Evolutionary conservation across 2,888 invertebrate species (phyloP), one percentile per base, ranked within the genome.

Genomic region (Baccha elongata): DNA sequence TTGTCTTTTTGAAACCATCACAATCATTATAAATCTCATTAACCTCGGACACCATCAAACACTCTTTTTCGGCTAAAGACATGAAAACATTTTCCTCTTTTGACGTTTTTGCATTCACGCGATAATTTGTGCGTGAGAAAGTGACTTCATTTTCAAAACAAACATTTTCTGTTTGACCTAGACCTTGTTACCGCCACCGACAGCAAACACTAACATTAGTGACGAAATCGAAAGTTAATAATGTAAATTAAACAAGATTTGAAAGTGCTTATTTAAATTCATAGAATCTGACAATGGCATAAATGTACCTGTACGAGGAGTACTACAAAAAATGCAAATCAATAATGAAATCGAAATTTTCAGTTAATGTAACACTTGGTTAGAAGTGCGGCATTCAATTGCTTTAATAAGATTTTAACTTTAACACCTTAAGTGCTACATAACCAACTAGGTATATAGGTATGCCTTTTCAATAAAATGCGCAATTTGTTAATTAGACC

Each of bases 401-500:
- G 55, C 40, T 58, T n/a, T 53, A 6, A 21, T 26, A 53, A 17
- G n/a, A 37, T 10, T 58, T 26, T 5, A 26, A 13, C 8, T 1
- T 8, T 10, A 40, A 58, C 40, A 58, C 40, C 37, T 58, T 23
- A 23, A 26, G 37, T 8, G 23, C 40, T 40, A 23, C 7, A 55
- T 13, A 7, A 2, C 23, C 17, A 11, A 55, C 4, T 23, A 40
- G 40, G 55, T 55, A n/a, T n/a, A 6, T 53, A 29, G 15, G 15
- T 13, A 10, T 23, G 32, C 1, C 3, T 53, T 3, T 11, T 13
- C 10, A 23, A 21, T 35, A 58, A 71, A 64, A 23, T 72, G 60
- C 40, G 60, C 73, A 79, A 79, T 79, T 79, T 79, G 67, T 62
- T 73, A 73, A 79, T 79, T 79, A 79, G 79, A 73, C 73, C 67